These are phyloP conservation scores for Spea bombifrons DNA, from an alignment of 2,113 vertebrate species.

Conservation along the genomic window DNA sequence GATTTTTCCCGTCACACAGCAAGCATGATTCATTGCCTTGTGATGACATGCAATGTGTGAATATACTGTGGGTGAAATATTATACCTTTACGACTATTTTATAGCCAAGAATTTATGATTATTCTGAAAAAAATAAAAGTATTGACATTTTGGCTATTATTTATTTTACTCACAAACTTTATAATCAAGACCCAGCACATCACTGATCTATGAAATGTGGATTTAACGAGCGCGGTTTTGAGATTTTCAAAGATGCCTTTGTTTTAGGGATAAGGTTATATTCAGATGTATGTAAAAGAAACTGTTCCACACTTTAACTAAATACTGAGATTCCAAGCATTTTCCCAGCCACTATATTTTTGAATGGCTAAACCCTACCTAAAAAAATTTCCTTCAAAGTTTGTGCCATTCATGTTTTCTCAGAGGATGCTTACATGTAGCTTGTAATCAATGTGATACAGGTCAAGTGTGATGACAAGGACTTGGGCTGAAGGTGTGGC, in stretches of 20 bases:
- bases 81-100: slow-evolving; percentile 66
- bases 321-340: no score
- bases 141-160: slow-evolving; percentile 67
- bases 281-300: slow-evolving; percentile 10
- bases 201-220: slow-evolving; percentile 56
- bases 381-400: no score
- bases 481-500: no score
- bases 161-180: slow-evolving; percentile 67
- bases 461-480: no score
- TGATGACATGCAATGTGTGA: slow-evolving; percentile 63
- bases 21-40: slow-evolving; percentile 61
- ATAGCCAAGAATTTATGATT: slow-evolving; percentile 65
- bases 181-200: slow-evolving; percentile 56
- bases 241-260: slow-evolving; percentile 24
- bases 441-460: no score
- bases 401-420: no score
- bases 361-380: no score
- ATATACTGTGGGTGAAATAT: slow-evolving; percentile 64
- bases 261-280: slow-evolving; percentile 43
- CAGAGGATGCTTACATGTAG: no score
- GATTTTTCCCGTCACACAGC: slow-evolving; percentile 61
- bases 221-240: slow-evolving; percentile 47
- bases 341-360: no score
- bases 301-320: no score
- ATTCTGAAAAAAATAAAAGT: slow-evolving; percentile 66